Conservation (phyloP, 2,113 vertebrate species). For the Salvelinus namaycush region DNA sequence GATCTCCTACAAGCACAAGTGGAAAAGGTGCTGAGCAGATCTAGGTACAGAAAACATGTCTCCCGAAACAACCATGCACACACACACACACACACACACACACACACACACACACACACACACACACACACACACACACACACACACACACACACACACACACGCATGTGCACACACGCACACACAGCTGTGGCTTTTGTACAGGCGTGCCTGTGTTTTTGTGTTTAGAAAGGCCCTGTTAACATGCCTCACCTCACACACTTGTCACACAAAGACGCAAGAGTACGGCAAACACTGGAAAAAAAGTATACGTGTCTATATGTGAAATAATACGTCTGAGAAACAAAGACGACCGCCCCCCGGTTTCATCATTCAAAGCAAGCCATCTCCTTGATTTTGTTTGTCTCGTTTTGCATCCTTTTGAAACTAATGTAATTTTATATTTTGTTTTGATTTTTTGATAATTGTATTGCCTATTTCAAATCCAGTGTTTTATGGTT, state of each 20-base stretch:
- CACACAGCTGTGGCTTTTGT: conserved; percentile 31
- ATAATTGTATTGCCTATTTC: conserved; percentile 21
- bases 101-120: neutral
- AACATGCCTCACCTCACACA: conserved; percentile 57
- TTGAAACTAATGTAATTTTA: conserved; percentile 28
- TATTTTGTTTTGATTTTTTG: conserved; percentile 20
- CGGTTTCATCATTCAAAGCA: conserved; percentile 77
- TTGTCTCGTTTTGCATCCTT: conserved; percentile 17
- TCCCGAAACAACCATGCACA: neutral
- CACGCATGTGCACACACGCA: conserved; percentile 7
- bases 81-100: neutral
- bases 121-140: conserved; percentile 21
- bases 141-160: conserved; percentile 17
- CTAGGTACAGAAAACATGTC: conserved; percentile 9
- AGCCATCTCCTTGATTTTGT: conserved; percentile 49
- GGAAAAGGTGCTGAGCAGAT: conserved; percentile 27
- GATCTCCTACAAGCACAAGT: conserved; percentile 12
- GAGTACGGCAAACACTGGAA: conserved; percentile 90
- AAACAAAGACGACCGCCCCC: conserved; percentile 51
- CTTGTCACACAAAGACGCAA: conserved; percentile 49
- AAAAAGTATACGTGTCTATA: conserved; percentile 84
- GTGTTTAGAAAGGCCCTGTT: conserved; percentile 41
- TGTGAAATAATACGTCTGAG: conserved; percentile 83
- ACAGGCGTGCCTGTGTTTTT: conserved; percentile 30
- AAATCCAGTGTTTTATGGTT: conserved; percentile 22